A percentile compares a stretch with the other conserved stretches of the same genome.
Evolutionary conservation across 1,140 invertebrate species (phyloP).

Genomic region (Steinernema khuongi): DNA sequence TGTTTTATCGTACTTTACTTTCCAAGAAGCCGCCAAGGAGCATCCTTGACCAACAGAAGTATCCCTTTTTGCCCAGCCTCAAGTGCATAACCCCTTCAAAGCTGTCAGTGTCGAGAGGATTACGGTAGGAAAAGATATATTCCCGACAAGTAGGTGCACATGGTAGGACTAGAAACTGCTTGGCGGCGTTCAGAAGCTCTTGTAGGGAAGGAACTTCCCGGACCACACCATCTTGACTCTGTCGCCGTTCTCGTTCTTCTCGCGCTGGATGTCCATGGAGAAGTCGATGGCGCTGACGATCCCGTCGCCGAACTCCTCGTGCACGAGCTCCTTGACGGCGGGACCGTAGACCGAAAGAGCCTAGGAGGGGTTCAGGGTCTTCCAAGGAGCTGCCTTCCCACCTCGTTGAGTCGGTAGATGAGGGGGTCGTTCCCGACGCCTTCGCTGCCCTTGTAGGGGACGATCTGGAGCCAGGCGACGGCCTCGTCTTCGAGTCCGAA

Average conservation of each 20-base stretch:
- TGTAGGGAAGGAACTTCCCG: conserved; percentile 59
- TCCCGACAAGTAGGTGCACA: too few species aligned
- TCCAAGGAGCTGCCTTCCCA: conserved; percentile 14
- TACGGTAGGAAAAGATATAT: too few species aligned
- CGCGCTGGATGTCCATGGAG: conserved; percentile 49
- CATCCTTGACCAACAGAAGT: too few species aligned
- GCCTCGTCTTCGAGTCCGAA: conserved; percentile 34
- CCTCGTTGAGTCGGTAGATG: conserved; percentile 54
- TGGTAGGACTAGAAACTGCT: background rate
- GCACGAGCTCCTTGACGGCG: conserved; percentile 58
- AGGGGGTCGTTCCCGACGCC: conserved; percentile 52
- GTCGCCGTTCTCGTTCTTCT: conserved; percentile 49
- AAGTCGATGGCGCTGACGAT: conserved; percentile 61
- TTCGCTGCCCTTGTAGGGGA: conserved; percentile 35
- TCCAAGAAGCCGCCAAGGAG: too few species aligned
- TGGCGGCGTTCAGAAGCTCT: conserved; percentile 41
- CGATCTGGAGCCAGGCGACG: conserved; percentile 36
- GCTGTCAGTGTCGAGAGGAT: too few species aligned
- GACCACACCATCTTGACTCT: conserved; percentile 53
- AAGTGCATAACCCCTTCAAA: too few species aligned
- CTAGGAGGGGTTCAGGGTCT: conserved; percentile 18
- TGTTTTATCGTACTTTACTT: too few species aligned
- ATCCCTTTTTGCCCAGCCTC: too few species aligned
- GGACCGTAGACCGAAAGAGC: conserved; percentile 57
- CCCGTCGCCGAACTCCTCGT: conserved; percentile 60